Evolutionary conservation across 2,113 vertebrate species (phyloP).

Genomic region (Apus apus): DNA sequence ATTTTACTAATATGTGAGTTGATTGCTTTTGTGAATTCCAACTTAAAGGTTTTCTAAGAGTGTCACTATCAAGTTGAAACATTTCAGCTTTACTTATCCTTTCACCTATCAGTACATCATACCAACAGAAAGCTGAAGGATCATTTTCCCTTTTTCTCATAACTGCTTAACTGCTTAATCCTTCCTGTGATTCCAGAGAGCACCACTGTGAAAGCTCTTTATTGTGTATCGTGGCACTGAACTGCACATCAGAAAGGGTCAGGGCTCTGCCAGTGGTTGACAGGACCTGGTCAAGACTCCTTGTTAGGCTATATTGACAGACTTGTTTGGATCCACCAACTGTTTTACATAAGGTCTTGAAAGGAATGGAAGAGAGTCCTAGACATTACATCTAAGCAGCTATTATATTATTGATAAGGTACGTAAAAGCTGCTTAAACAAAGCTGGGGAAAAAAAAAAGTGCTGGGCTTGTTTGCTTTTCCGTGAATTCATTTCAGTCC

Average conservation of each 20-base stretch:
- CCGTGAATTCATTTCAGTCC: background rate
- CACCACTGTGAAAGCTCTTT: background rate
- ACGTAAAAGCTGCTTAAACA: background rate
- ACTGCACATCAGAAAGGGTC: background rate
- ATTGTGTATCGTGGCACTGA: background rate
- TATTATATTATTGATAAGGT: background rate
- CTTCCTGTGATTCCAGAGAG: background rate
- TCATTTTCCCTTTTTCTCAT: background rate
- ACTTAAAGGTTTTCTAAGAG: background rate
- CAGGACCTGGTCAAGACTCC: background rate
- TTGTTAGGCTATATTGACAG: background rate
- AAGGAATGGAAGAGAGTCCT: background rate
- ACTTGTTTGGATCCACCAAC: background rate
- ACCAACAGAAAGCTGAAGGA: background rate
- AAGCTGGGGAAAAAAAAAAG: background rate
- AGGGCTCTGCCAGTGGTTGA: background rate
- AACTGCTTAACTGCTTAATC: constrained; percentile 22
- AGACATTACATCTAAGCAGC: background rate
- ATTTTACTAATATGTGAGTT: background rate
- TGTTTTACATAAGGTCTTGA: background rate
- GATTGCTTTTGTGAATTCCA: background rate
- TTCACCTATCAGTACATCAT: background rate
- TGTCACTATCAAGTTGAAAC: background rate
- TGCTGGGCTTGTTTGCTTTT: background rate
- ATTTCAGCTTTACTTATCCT: background rate